phyloP scores from a whole-genome alignment of 1,140 invertebrate species.

The Caenorhabditis elegans region DNA sequence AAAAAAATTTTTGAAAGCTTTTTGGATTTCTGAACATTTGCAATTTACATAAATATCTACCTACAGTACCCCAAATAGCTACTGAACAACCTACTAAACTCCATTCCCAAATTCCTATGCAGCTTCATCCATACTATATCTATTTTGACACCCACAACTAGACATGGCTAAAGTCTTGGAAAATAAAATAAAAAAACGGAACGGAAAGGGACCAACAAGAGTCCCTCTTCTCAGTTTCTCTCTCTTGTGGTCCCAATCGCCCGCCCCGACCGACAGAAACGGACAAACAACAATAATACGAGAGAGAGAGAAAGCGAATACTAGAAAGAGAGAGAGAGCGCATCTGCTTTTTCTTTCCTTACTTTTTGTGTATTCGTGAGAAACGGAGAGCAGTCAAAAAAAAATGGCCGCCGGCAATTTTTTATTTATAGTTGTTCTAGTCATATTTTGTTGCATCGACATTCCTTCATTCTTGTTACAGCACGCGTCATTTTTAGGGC shows the following conservation, averaged over 20 bases:
- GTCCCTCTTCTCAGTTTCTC: background rate
- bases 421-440: constrained; percentile 5
- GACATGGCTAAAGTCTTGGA: too few species aligned
- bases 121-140: too few species aligned
- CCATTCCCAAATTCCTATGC: too few species aligned
- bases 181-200: background rate
- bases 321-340: background rate
- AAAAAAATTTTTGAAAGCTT: too few species aligned
- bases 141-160: too few species aligned
- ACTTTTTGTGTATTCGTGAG: constrained; percentile 6
- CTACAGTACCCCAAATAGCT: too few species aligned
- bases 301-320: background rate
- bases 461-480: background rate
- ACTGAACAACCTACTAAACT: too few species aligned
- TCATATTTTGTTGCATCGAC: background rate
- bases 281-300: background rate
- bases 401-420: constrained; percentile 17
- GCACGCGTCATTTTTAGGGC: too few species aligned
- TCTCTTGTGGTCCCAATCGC: background rate
- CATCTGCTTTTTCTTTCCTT: background rate
- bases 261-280: background rate
- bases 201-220: background rate
- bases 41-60: too few species aligned
- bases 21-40: too few species aligned
- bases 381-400: constrained; percentile 3